phyloP scores from a whole-genome alignment of 2,113 vertebrate species.

The Pollimyrus isidori region DNA sequence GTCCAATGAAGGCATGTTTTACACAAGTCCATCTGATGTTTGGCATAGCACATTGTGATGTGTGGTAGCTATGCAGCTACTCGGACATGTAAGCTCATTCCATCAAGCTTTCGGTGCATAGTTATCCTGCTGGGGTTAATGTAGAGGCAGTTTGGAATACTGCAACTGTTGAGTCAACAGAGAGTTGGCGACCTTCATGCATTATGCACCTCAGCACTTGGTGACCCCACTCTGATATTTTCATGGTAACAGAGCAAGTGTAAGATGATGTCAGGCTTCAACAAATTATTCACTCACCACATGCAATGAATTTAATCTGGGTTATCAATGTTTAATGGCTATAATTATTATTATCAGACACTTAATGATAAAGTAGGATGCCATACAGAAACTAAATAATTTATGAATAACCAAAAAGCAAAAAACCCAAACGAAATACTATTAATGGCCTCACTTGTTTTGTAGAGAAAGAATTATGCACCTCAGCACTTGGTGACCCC shows the following conservation, averaged over 20 bases:
- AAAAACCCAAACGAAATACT: not conserved
- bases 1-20: not conserved
- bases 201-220: not conserved
- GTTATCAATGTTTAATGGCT: not conserved
- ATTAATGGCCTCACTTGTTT: not conserved
- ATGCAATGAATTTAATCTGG: not conserved
- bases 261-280: not conserved
- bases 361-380: not conserved
- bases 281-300: not conserved
- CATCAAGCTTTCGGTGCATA: not conserved
- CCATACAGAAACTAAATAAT: not conserved
- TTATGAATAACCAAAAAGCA: not conserved
- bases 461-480: not conserved
- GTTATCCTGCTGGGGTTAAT: not conserved
- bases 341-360: not conserved
- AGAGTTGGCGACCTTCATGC: not conserved
- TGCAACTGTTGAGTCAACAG: too few species aligned
- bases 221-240: too few species aligned
- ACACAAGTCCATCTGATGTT: not conserved
- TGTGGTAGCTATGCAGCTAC: not conserved
- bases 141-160: too few species aligned
- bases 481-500: too few species aligned
- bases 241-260: not conserved
- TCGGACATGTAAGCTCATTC: not conserved
- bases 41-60: not conserved